Percentiles rank a stretch among this genome's conserved stretches.
Conservation (phyloP, 2,113 vertebrate genomes). For the Elephas maximus region DNA sequence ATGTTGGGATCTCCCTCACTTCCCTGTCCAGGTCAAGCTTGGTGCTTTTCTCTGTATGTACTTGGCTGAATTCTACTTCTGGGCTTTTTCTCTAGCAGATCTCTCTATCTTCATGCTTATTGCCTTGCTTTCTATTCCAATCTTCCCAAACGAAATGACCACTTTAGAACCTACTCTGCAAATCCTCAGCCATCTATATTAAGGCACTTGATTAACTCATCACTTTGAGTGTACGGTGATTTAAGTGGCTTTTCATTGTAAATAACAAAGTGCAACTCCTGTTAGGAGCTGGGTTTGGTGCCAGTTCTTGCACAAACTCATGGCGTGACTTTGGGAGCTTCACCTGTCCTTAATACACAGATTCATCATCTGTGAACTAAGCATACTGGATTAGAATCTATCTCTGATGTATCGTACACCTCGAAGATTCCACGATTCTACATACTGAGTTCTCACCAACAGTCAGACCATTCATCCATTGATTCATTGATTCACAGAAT, state of each 20-base stretch:
- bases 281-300: background rate
- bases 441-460: no score
- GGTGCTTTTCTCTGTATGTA: rapidly evolving
- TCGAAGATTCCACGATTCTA: background rate
- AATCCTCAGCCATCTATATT: background rate
- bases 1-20: rapidly evolving
- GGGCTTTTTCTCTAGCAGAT: background rate
- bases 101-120: no score
- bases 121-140: background rate
- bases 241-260: background rate
- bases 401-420: background rate
- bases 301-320: background rate
- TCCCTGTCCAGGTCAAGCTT: background rate
- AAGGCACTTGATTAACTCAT: background rate
- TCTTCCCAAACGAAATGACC: background rate
- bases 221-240: rapidly evolving
- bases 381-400: background rate
- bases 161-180: background rate
- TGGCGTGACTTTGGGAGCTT: rapidly evolving
- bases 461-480: background rate
- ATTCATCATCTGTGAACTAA: background rate
- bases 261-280: rapidly evolving
- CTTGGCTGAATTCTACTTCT: no score
- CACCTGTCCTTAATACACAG: rapidly evolving
- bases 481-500: background rate